Evolutionary conservation across 2,888 invertebrate species (phyloP).

Genomic region (Xanthia icteritia): DNA sequence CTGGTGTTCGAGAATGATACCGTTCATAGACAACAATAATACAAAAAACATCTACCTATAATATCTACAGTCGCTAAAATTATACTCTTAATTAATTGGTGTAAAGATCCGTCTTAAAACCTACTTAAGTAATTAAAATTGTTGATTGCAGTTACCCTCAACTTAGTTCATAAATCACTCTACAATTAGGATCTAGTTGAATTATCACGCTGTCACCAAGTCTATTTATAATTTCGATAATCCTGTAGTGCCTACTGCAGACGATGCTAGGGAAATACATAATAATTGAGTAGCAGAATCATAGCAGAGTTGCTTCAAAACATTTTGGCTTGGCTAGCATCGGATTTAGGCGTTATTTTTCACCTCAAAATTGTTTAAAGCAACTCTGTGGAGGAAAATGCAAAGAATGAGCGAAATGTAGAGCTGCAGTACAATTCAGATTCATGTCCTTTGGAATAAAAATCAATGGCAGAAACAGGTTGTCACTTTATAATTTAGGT

Average conservation of each 20-base stretch:
- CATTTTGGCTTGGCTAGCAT: neutral
- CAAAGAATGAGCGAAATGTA: slow-evolving; percentile 26
- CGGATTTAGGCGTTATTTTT: neutral
- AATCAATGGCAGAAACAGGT: neutral
- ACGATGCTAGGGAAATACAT: slow-evolving; percentile 16
- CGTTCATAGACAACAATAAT: slow-evolving; percentile 79
- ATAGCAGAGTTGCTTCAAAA: slow-evolving; percentile 24
- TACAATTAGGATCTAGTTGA: slow-evolving; percentile 71
- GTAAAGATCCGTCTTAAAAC: slow-evolving; percentile 88
- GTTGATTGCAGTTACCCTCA: slow-evolving; percentile 68
- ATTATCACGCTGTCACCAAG: slow-evolving; percentile 73
- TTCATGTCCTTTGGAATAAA: slow-evolving; percentile 2
- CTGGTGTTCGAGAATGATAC: slow-evolving; percentile 57
- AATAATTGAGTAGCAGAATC: slow-evolving; percentile 26
- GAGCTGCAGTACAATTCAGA: slow-evolving; percentile 5
- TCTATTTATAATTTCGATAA: slow-evolving; percentile 58
- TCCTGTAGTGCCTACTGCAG: slow-evolving; percentile 51
- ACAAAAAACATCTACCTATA: slow-evolving; percentile 84
- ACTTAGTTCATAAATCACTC: slow-evolving; percentile 67
- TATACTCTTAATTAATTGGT: slow-evolving; percentile 89
- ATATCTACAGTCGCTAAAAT: slow-evolving; percentile 83
- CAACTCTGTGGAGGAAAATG: slow-evolving; percentile 26
- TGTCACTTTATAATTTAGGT: neutral
- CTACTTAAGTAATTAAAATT: slow-evolving; percentile 78
- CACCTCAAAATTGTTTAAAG: slow-evolving; percentile 2